phyloP scores from a whole-genome alignment of 2,797 vertebrate species.

The Lepilemur septentrionalis region DNA sequence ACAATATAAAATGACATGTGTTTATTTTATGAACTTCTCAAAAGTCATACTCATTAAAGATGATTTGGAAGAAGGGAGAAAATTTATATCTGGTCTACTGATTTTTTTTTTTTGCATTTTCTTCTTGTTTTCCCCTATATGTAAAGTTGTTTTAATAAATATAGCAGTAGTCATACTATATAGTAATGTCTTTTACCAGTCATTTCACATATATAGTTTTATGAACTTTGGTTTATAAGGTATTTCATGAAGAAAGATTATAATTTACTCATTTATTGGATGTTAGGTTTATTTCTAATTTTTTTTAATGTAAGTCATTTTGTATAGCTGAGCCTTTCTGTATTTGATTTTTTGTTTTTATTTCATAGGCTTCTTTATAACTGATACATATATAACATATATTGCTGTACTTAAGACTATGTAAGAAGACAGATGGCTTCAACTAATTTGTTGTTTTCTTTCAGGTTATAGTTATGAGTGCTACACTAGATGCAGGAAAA shows the following conservation, averaged over 20 bases:
- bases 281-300: neutral
- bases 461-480: conserved; percentile 98
- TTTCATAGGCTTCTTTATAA: neutral
- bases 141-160: neutral
- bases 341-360: neutral
- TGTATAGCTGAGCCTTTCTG: neutral
- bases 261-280: neutral
- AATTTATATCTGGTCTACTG: neutral
- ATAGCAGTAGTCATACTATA: neutral
- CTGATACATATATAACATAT: neutral
- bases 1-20: no score
- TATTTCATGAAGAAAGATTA: neutral
- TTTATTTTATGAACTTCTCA: no score
- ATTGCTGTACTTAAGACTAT: neutral
- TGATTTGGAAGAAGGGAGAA: no score
- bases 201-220: neutral
- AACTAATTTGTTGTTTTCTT: conserved; percentile 50
- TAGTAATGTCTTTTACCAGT: neutral
- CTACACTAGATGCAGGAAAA: conserved; percentile 96
- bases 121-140: neutral
- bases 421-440: neutral
- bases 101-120: neutral
- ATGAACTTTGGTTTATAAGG: neutral
- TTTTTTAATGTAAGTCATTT: neutral
- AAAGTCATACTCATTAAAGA: no score